Conservation (phyloP, 2,888 invertebrate genomes). For the Clusia tigrina region DNA sequence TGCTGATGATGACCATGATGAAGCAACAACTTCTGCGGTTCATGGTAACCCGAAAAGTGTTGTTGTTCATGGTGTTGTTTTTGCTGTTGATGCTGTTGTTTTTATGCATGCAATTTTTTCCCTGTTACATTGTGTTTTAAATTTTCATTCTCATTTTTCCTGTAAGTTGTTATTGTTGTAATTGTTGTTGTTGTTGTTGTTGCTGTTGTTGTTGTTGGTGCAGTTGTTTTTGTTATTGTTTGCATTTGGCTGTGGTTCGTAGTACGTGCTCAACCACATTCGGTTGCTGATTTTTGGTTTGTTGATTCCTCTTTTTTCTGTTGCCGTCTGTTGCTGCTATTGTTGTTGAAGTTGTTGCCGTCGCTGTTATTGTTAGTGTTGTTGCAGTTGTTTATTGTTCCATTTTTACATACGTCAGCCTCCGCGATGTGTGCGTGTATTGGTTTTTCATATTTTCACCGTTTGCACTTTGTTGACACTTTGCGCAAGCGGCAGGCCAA, state of each 20-base stretch:
- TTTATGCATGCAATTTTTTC: constrained; percentile 29
- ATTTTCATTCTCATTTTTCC: constrained; percentile 11
- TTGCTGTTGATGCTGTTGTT: constrained; percentile 22
- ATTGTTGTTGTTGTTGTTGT: constrained; percentile 34
- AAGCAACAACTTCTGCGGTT: constrained; percentile 49
- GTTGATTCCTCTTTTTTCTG: constrained; percentile 48
- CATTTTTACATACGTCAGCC: constrained; percentile 49
- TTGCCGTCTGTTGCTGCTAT: constrained; percentile 33
- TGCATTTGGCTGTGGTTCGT: constrained; percentile 31
- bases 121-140: constrained; percentile 14
- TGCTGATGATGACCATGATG: constrained; percentile 38
- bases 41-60: constrained; percentile 39
- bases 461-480: constrained; percentile 40
- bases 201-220: constrained; percentile 49
- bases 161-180: constrained; percentile 22
- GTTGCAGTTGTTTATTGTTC: constrained; percentile 31
- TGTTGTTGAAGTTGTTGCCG: constrained; percentile 25
- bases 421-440: constrained; percentile 27
- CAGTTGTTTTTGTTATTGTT: constrained; percentile 29
- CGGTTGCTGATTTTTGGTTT: constrained; percentile 62
- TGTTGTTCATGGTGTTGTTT: constrained; percentile 12
- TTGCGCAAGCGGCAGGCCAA: neutral
- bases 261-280: constrained; percentile 44
- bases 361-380: constrained; percentile 23
- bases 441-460: constrained; percentile 32